Base-by-base conservation (phyloP, 92 coral and sea anemone genomes). In the Epizoanthus scotinus region DNA sequence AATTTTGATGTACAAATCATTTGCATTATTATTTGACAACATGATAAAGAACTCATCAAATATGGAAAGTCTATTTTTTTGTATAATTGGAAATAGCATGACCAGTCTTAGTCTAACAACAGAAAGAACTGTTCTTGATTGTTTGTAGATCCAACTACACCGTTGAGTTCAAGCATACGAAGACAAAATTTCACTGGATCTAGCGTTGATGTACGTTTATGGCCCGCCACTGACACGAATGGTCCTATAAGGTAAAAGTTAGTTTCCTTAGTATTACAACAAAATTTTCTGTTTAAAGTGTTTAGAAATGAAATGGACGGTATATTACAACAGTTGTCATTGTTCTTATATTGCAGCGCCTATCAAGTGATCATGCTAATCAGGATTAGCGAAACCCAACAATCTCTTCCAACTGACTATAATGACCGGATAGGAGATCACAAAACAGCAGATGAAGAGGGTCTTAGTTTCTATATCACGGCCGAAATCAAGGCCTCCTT, bases 301-400 rank as follows among this genome's bases (percentile, higher is more conserved):
- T n/a, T n/a, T n/a, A n/a, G n/a, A n/a, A n/a, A n/a, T n/a, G n/a
- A n/a, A n/a, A n/a, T n/a, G n/a, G n/a, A n/a, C n/a, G n/a, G n/a
- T n/a, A n/a, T n/a, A n/a, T n/a, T n/a, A n/a, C n/a, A n/a, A n/a
- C n/a, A n/a, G n/a, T n/a, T n/a, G n/a, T n/a, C n/a, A n/a, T n/a
- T n/a, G 22, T 0, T 57, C n/a, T 57, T 72, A 17, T 2, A 14
- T 59, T 21, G 24, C 81, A 75, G 81, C 27, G 81, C 81, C 47
- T 75, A 75, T 40, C 81, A 75, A 31, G 81, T 75, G 29, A 59
- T 75, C 38, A 56, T 75, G 22, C 22, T 75, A 19, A 36, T n/a
- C n/a, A n/a, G 21, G 36, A 38, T 58, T 29, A 15, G 55, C n/a
- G 36, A 40, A 17, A 40, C 5, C 36, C 36, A 59, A 10, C 24